phyloP scores from a whole-genome alignment of 2,888 invertebrate genomes.

The Caenorhabditis virilis region DNA sequence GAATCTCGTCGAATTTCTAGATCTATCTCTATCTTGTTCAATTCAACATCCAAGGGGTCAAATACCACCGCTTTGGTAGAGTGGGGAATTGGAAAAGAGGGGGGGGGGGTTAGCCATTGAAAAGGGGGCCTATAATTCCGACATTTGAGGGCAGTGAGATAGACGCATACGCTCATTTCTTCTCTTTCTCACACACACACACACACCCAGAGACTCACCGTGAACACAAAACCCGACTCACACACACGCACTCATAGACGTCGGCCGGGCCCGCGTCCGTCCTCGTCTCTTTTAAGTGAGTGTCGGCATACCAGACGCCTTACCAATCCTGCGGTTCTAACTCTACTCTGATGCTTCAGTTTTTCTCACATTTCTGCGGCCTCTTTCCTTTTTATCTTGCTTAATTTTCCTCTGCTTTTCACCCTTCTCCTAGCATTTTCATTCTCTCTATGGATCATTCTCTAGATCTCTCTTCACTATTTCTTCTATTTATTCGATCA shows the following conservation, averaged over 20 bases:
- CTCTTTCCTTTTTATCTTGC: constrained; percentile 5
- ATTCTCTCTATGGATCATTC: background rate
- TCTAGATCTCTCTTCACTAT: constrained; percentile 7
- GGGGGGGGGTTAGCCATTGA: too few species aligned
- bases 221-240: constrained; percentile 26
- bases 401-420: background rate
- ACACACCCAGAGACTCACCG: constrained; percentile 1
- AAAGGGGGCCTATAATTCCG: constrained; percentile 37
- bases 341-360: background rate
- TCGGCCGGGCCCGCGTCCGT: constrained; percentile 1
- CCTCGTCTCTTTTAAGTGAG: background rate
- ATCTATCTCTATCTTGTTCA: too few species aligned
- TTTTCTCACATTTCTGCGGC: background rate
- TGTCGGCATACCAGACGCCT: background rate
- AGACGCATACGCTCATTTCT: background rate
- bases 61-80: too few species aligned
- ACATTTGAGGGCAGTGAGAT: constrained; percentile 4
- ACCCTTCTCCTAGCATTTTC: background rate
- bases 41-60: too few species aligned
- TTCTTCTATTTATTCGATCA: too few species aligned
- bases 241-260: constrained; percentile 28
- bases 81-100: too few species aligned
- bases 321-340: background rate
- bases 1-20: too few species aligned
- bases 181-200: background rate